phyloP scores from a whole-genome alignment of 2,797 vertebrate species.

The Xenentodon cancila region DNA sequence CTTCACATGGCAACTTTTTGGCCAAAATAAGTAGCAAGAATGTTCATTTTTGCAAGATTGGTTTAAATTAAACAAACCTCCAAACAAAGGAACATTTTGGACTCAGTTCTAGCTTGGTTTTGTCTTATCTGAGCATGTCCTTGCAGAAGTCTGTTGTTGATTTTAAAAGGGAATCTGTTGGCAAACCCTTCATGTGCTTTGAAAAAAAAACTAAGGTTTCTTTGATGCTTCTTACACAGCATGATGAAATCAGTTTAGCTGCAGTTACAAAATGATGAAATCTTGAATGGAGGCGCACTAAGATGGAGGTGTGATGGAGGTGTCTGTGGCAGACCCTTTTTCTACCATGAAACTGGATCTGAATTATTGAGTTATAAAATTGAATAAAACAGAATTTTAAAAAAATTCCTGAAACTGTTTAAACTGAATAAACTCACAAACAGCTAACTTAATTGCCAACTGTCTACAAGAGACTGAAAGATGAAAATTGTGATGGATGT shows the following conservation, averaged over 20 bases:
- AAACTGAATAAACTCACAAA: too few species aligned
- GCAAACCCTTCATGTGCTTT: conserved; percentile 19
- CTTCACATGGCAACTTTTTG: conserved; percentile 11
- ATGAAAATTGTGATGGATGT: too few species aligned
- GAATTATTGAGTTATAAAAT: neutral
- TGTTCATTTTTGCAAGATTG: conserved; percentile 6
- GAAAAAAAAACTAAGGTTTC: conserved; percentile 32
- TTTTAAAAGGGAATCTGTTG: conserved; percentile 30
- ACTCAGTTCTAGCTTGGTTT: conserved; percentile 6
- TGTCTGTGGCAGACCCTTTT: conserved; percentile 17
- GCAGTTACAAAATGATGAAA: conserved; percentile 44
- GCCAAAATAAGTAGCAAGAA: neutral
- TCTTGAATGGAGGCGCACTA: conserved; percentile 40
- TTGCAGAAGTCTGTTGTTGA: neutral
- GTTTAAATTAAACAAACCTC: conserved; percentile 5
- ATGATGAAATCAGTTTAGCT: conserved; percentile 59
- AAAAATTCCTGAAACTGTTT: neutral
- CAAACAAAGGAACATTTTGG: neutral
- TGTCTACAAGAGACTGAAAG: too few species aligned
- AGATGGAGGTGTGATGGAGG: conserved; percentile 23
- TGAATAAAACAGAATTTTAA: neutral
- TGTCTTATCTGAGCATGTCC: neutral
- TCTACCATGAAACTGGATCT: conserved; percentile 7
- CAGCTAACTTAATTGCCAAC: too few species aligned
- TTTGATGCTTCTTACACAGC: conserved; percentile 67